These are phyloP conservation scores for Sarcophilus harrisii DNA, from an alignment of 2,797 vertebrate species.

Conservation along the genomic window DNA sequence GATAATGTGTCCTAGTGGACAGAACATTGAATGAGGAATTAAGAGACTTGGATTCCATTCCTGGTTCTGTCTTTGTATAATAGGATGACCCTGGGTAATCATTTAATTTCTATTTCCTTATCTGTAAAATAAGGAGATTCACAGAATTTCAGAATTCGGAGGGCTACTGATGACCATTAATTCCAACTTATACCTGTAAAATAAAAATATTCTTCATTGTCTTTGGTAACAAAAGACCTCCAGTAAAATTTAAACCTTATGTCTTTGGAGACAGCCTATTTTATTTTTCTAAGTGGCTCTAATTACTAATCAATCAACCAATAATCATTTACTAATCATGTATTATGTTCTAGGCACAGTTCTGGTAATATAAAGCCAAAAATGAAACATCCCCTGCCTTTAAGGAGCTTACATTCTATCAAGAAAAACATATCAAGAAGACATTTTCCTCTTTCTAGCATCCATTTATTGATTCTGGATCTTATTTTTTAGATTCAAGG, in stretches of 20 bases:
- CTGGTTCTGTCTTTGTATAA: background rate
- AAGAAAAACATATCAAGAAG: background rate
- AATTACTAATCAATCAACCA: background rate
- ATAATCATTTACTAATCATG: background rate
- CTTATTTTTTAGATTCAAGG: background rate
- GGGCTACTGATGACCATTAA: background rate
- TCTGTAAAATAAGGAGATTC: background rate
- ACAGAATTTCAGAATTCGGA: background rate
- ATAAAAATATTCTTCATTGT: background rate
- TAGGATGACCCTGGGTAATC: background rate
- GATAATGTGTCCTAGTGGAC: background rate
- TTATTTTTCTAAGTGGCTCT: background rate
- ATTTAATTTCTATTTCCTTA: background rate
- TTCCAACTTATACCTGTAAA: background rate
- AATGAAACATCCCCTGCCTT: background rate
- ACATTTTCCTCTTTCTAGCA: background rate
- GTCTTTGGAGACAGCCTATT: background rate
- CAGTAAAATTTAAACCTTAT: background rate
- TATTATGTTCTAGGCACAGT: background rate
- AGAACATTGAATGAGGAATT: background rate
- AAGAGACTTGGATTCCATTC: background rate
- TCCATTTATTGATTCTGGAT: background rate
- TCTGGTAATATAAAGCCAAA: background rate
- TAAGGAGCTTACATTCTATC: background rate
- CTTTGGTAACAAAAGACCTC: background rate